Base-by-base conservation (phyloP, 2,113 vertebrate genomes). In the Nymphicus hollandicus region DNA sequence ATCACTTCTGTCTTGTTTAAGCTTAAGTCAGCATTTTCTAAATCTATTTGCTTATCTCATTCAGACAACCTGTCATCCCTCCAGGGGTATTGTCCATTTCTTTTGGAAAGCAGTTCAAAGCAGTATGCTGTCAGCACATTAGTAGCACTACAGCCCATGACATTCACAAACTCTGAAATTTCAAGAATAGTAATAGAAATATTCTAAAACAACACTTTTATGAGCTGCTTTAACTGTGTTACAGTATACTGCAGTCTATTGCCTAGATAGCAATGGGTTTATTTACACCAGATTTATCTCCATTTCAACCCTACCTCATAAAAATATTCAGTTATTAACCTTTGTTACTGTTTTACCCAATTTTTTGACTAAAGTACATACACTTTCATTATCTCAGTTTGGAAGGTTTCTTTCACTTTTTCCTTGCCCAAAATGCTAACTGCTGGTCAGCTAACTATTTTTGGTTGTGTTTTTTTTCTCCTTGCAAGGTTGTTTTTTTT, bases 21-120 rank as follows among this genome's bases (percentile, higher is more conserved):
- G 89, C 95, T 90, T 88, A 93, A 91, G 77, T 77, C 94, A 97
- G 94, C 94, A 91, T 80, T 96, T 96, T 96, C 94, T 95, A 95
- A 92, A 95, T 95, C 91, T 79, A 94, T 91, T 93, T 94, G 77
- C 93, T 97, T 97, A 95, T 97, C 95, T 95, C 96, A 96, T 91
- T 81, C 89, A 72, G 89, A 86, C 94, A 96, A 95, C 93, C 95
- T 96, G 94, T 92, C 89, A 84, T 72, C 93, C 73, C 96, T 82
- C 91, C 68, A 92, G 96, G 94, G 91, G 78, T 92, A 92, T 84
- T 89, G 84, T 69, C 74, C 81, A 16, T 86, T 92, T 74, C 73
- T 91, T 78, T 79, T 72, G 71, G 93, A 91, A 92, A 89, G 91
- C 89, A 82, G 73, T 39, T 95, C 77, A 68, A 79, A 95, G 77